Conservation (phyloP, 2,113 vertebrate genomes). For the Abramis brama region DNA sequence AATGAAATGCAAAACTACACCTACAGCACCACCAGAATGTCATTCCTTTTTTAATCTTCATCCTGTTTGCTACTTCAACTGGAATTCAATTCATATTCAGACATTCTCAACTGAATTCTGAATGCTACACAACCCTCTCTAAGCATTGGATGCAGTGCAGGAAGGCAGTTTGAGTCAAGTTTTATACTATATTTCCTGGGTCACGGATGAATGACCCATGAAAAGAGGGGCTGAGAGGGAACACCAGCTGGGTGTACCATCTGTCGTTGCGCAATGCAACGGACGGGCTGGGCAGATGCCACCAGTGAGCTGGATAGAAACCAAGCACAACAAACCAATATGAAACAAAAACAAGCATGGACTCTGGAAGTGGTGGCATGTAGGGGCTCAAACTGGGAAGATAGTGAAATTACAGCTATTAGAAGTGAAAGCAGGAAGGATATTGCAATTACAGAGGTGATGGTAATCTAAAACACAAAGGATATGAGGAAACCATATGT, state of each 20-base stretch:
- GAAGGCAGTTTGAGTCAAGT: not conserved
- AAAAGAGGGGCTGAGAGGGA: constrained; percentile 32
- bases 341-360: constrained; percentile 43
- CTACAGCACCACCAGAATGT: not conserved
- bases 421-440: constrained; percentile 16
- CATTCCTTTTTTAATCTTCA: too few species aligned
- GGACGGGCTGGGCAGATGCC: constrained; percentile 49
- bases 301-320: constrained; percentile 44
- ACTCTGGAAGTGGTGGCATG: not conserved
- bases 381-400: constrained; percentile 22
- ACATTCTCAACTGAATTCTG: not conserved
- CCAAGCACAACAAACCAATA: constrained; percentile 41
- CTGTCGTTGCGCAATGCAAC: constrained; percentile 37
- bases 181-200: constrained; percentile 37
- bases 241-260: constrained; percentile 57
- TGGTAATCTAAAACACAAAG: constrained; percentile 8
- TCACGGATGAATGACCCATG: constrained; percentile 28
- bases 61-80: not conserved
- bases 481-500: constrained; percentile 11
- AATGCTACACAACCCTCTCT: not conserved
- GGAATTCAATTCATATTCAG: not conserved
- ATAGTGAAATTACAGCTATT: constrained; percentile 28
- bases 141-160: not conserved
- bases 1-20: not conserved
- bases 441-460: constrained; percentile 24